Evolutionary conservation across 2,797 vertebrate genomes (phyloP).

Genomic region (Acestrorhynchus altus): DNA sequence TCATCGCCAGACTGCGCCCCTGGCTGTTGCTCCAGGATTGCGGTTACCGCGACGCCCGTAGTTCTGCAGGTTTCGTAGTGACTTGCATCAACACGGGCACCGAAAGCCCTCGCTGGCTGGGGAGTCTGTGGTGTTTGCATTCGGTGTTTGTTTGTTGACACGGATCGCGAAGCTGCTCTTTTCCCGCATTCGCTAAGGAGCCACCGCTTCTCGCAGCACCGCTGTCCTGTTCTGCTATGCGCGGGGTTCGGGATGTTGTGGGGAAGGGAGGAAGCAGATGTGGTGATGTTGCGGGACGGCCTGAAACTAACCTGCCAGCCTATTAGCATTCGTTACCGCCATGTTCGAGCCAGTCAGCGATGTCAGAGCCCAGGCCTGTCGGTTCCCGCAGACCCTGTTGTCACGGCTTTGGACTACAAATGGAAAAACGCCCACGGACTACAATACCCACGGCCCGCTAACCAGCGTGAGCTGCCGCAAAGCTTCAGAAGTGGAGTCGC

Average conservation of each 20-base stretch:
- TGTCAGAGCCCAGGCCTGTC: constrained; percentile 2
- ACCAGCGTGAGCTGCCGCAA: neutral
- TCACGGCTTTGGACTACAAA: constrained; percentile 32
- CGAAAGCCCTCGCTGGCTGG: neutral
- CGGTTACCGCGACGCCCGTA: neutral
- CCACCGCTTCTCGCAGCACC: neutral
- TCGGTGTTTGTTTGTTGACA: neutral
- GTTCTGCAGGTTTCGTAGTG: neutral
- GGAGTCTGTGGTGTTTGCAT: neutral
- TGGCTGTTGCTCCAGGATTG: too few species aligned
- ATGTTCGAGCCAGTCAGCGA: constrained; percentile 45
- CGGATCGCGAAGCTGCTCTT: neutral
- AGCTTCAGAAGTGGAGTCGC: neutral
- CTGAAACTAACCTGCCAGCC: too few species aligned
- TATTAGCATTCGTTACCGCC: constrained; percentile 53
- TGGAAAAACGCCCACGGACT: constrained; percentile 38
- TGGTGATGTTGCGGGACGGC: too few species aligned
- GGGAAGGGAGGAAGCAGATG: too few species aligned
- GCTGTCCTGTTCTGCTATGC: neutral
- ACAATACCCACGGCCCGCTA: constrained; percentile 40
- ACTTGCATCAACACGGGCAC: constrained; percentile 2
- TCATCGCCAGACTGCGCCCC: too few species aligned
- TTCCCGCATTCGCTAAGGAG: constrained; percentile 7
- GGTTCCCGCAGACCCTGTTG: neutral
- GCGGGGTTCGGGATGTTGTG: too few species aligned